Base-by-base conservation (phyloP, 1,140 invertebrate species). In the Calliphora vicina region DNA sequence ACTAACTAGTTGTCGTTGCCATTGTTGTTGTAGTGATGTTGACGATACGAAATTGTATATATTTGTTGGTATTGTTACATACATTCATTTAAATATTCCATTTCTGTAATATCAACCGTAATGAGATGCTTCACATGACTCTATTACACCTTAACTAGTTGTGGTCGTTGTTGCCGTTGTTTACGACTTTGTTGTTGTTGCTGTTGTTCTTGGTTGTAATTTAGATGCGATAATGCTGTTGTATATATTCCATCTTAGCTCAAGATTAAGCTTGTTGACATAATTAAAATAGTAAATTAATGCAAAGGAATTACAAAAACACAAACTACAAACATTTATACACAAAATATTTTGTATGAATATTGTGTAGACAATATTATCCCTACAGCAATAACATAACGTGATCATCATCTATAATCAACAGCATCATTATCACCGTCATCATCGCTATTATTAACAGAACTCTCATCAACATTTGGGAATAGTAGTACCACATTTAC, bases 241-340 rank as follows among this genome's bases (percentile, higher is more conserved):
- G 15, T 57, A 57, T 57, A 57, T 57, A 57, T 57, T n/a, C 15
- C 50, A n/a, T 57, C 50, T 67, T 20, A 67, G 61, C 61, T 67
- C 12, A 23, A 25, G 61, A 67, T 67, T 67, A 67, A 67, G 61
- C 61, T 67, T 23, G 61, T 67, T 67, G 61, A 67, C 61, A 67
- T 67, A 67, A 67, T 67, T 67, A 67, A 67, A 67, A 67, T 67
- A 67, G 61, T 67, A 67, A 67, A 67, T 67, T 67, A 67, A 67
- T 67, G 61, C 61, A 10, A 67, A 67, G n/a, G 61, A 23, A 67
- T 67, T 67, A 67, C 20, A 67, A 23, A 5, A 23, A 23, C 20
- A 25, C 6, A 23, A 67, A 67, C 9, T 67, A 25, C 50, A 15
- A 57, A 57, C n/a, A 57, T n/a, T 57, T 57, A 57, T 57, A n/a